Percentiles rank a stretch among this genome's conserved stretches.
Evolutionary conservation across 92 coral and sea anemone species (phyloP).

Genomic region (Pocillopora grandis): DNA sequence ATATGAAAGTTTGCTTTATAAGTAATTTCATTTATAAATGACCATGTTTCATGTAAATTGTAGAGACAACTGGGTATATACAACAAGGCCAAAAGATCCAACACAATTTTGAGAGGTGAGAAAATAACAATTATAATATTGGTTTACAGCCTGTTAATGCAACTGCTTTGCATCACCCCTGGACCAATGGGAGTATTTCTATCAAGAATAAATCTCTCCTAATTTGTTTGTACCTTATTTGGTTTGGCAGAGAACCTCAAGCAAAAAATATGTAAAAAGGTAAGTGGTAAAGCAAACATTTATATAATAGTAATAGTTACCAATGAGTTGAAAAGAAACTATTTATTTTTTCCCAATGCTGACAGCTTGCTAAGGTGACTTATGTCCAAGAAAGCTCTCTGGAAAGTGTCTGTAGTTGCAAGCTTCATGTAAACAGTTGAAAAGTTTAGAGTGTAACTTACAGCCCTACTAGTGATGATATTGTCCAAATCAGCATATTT

Average conservation of each 20-base stretch:
- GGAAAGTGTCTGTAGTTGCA: too few relatives aligned
- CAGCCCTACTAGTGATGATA: too few relatives aligned
- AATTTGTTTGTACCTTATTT: neutral
- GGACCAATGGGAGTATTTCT: neutral
- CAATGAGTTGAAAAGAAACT: too few relatives aligned
- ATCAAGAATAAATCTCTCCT: neutral
- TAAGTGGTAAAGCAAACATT: neutral
- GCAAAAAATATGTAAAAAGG: slow-evolving; percentile 48
- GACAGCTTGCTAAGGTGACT: too few relatives aligned
- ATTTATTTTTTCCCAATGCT: too few relatives aligned
- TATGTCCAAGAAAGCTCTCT: too few relatives aligned
- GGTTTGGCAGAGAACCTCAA: slow-evolving; percentile 32
- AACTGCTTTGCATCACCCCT: too few relatives aligned
- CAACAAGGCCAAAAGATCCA: slow-evolving; percentile 83
- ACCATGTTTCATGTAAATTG: neutral
- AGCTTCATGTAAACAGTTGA: too few relatives aligned
- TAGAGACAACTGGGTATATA: slow-evolving; percentile 75
- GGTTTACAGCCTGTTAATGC: neutral
- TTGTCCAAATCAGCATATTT: neutral
- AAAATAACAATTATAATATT: neutral
- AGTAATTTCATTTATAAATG: neutral
- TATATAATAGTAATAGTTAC: too few relatives aligned
- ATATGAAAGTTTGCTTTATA: neutral
- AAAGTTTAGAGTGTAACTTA: too few relatives aligned
- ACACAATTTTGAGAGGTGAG: slow-evolving; percentile 80